phyloP scores from a whole-genome alignment of 1,140 invertebrate species.

The Drosophila sechellia region DNA sequence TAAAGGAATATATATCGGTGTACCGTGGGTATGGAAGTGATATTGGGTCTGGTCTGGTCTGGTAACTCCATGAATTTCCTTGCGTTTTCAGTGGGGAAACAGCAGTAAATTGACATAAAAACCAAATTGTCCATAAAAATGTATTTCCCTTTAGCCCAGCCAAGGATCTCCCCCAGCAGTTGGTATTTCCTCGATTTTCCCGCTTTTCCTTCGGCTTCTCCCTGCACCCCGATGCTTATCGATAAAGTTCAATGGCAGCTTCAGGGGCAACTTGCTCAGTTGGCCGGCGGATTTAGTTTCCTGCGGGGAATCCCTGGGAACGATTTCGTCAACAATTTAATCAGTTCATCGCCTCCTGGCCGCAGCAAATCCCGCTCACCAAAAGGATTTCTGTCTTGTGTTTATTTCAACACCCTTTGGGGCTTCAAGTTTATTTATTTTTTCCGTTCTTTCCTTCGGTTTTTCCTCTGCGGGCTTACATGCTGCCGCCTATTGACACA shows the following conservation, averaged over 20 bases:
- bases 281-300: slow-evolving; percentile 73
- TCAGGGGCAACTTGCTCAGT: slow-evolving; percentile 45
- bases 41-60: slow-evolving; percentile 50
- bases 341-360: slow-evolving; percentile 74
- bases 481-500: slow-evolving; percentile 55
- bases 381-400: slow-evolving; percentile 56
- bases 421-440: slow-evolving; percentile 37
- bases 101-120: slow-evolving; percentile 83
- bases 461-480: slow-evolving; percentile 36
- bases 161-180: slow-evolving; percentile 54
- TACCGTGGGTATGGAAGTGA: slow-evolving; percentile 20
- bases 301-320: slow-evolving; percentile 48
- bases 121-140: slow-evolving; percentile 83
- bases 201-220: slow-evolving; percentile 8
- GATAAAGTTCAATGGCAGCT: slow-evolving; percentile 76
- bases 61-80: slow-evolving; percentile 79
- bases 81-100: slow-evolving; percentile 77
- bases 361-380: slow-evolving; percentile 58
- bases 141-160: slow-evolving; percentile 78
- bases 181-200: slow-evolving; percentile 28
- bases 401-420: slow-evolving; percentile 54
- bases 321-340: slow-evolving; percentile 75
- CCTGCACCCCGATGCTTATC: slow-evolving; percentile 64
- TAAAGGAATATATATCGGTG: neutral
- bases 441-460: slow-evolving; percentile 16